Evolutionary conservation across 2,797 vertebrate genomes (phyloP).

Genomic region (Calcarius lapponicus): DNA sequence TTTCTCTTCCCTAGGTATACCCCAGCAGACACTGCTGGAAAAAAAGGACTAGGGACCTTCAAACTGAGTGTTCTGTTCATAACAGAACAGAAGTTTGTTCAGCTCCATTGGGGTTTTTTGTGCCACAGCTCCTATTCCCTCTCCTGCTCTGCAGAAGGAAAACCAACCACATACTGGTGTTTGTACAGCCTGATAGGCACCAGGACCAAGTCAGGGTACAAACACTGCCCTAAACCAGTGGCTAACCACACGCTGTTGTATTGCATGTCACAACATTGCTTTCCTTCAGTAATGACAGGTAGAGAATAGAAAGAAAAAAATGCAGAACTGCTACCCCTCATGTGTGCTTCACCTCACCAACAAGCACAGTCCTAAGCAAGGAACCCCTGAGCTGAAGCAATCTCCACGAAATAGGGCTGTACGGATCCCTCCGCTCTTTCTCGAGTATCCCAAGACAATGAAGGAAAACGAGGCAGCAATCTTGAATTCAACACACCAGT

Average conservation of each 20-base stretch:
- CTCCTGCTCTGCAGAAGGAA: not conserved
- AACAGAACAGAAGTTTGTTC: not conserved
- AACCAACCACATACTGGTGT: not conserved
- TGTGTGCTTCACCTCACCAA: not conserved
- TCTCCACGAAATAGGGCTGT: no score
- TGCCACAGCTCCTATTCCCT: not conserved
- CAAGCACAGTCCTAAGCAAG: not conserved
- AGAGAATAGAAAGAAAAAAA: not conserved
- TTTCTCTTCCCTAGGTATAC: not conserved
- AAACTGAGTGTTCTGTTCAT: not conserved
- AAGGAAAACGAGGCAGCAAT: not conserved
- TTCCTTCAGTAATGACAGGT: not conserved
- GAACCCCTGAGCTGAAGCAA: not conserved
- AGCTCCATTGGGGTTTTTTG: fast-evolving
- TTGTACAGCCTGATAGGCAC: not conserved
- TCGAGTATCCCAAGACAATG: not conserved
- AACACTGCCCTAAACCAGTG: not conserved
- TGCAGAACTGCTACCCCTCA: fast-evolving
- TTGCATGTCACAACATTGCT: not conserved
- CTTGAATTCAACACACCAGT: not conserved
- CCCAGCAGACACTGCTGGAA: not conserved
- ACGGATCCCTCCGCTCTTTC: not conserved
- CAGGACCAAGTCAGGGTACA: not conserved
- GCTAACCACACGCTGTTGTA: not conserved
- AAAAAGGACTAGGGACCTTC: not conserved